phyloP scores from a whole-genome alignment of 2,797 vertebrate genomes.

The Sparidentex hasta region DNA sequence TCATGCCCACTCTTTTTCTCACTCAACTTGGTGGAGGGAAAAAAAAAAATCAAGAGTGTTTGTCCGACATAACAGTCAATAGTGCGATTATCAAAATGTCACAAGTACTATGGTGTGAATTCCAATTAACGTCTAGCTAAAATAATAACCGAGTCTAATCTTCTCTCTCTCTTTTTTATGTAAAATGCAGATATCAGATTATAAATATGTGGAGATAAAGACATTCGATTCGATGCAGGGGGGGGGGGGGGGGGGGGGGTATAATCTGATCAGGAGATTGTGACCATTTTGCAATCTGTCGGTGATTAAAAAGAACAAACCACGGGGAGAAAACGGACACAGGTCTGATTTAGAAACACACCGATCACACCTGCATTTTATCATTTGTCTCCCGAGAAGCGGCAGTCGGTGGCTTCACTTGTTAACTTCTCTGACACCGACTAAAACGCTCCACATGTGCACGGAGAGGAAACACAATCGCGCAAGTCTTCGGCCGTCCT shows the following conservation, averaged over 20 bases:
- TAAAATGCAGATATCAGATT: conserved; percentile 53
- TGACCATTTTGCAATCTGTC: conserved; percentile 59
- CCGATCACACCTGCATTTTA: conserved; percentile 24
- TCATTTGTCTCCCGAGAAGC: conserved; percentile 25
- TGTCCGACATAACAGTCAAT: conserved; percentile 86
- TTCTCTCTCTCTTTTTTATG: neutral
- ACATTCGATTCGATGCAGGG: conserved; percentile 20
- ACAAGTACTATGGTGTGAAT: conserved; percentile 85
- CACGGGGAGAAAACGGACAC: conserved; percentile 27
- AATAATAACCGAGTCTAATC: conserved; percentile 65
- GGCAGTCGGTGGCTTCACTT: neutral
- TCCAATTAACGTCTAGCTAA: conserved; percentile 81
- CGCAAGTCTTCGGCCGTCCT: conserved; percentile 39
- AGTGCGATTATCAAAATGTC: conserved; percentile 87
- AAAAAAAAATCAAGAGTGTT: conserved; percentile 78
- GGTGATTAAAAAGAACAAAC: conserved; percentile 37
- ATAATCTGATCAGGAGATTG: conserved; percentile 52
- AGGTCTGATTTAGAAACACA: conserved; percentile 5
- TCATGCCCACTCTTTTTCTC: conserved; percentile 86
- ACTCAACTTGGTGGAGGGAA: conserved; percentile 79
- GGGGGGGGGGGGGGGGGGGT: neutral
- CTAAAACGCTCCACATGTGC: conserved; percentile 40
- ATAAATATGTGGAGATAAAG: conserved; percentile 26
- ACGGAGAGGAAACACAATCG: conserved; percentile 42
- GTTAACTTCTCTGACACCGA: conserved; percentile 37